Evolutionary conservation across 2,113 vertebrate species (phyloP), one percentile per base, ranked within the genome.

Genomic region (Oreocharis arfaki): DNA sequence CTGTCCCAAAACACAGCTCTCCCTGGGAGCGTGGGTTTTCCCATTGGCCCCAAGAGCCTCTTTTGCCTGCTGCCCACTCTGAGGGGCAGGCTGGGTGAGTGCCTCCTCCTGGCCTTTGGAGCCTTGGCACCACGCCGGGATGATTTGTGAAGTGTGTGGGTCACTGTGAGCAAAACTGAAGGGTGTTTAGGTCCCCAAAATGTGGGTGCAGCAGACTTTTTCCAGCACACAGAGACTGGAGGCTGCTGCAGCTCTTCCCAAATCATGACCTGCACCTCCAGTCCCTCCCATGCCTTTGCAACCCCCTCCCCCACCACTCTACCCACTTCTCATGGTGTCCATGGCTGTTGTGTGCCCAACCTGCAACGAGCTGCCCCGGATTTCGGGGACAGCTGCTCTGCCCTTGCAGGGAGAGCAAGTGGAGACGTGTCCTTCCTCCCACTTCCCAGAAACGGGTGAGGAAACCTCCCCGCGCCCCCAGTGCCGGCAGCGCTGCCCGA

Each of bases 391-490:
- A 41, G 22, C 42, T 28, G 44, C 70, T 53, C n/a, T 82, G 65
- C 46, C 50, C 42, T 9, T 5, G 4, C 64, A 74, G 11, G 27
- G 44, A 69, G 21, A 69, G 35, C 59, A 23, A 18, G 42, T 3
- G 3, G 18, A 76, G 57, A 49, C 0, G 1, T 5, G 4, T 47
- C 32, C 67, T 77, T 57, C 6, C 57, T 71, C 47, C 71, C 15
- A 26, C 52, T 37, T 42, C 42, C 56, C 20, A 59, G 61, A 69
- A 70, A 33, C 0, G 2, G 14, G 16, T 44, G 57, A 60, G 46
- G 55, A 65, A 84, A 32, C 7, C 15, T 49, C 32, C 26, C 11
- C 0, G 0, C 0, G 0, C 18, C 39, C 32, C 44, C 53, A 11
- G n/a, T 1, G 22, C 37, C 16, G 60, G 35, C 74, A 50, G 77